Base-by-base conservation (phyloP, 2,888 invertebrate genomes). In the Rhamphomyia laevipes region DNA sequence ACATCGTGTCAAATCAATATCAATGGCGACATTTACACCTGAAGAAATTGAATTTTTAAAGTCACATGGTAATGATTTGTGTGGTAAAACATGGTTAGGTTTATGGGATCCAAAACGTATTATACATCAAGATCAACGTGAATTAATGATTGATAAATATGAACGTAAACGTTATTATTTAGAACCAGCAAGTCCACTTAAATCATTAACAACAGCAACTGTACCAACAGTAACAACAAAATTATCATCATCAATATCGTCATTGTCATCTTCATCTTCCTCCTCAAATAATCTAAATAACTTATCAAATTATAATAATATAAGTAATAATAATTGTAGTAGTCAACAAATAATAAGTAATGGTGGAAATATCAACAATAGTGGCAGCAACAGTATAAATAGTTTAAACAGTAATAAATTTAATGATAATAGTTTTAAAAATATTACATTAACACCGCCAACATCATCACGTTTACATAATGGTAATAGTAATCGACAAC, bases 1-100 rank as follows among this genome's bases (percentile, higher is more conserved):
- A 58, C 96, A 97, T 72, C 81, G 97, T 56, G 94, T 97, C 55
- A 97, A 97, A 74, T 96, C 96, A 47, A 95, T 97, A 63, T 95
- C 95, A 35, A 96, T 97, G 95, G 92, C 96, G 54, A 92, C 91
- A 60, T 97, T 96, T 72, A 90, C 89, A 51, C 81, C 84, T 59
- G 96, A 96, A 61, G 97, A 97, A 74, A 84, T 97, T 64, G 92
- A 94, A 64, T 83, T 89, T 64, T 77, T 97, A 58, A 86, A 84
- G 73, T 75, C 79, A 56, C 83, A 86, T 69, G 96, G 97, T 59
- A 97, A 97, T 73, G 92, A 94, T 76, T 83, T 87, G 64, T 95
- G 95, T 71, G 80, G 84, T 64, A 83, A 85, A 69, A 86, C 92
- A 59, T 97, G 94, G 93, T 74, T 97, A 60, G 95, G 93, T 10